These are phyloP conservation scores for Myocastor coypus DNA, from an alignment of 2,113 vertebrate genomes.

Conservation along the genomic window DNA sequence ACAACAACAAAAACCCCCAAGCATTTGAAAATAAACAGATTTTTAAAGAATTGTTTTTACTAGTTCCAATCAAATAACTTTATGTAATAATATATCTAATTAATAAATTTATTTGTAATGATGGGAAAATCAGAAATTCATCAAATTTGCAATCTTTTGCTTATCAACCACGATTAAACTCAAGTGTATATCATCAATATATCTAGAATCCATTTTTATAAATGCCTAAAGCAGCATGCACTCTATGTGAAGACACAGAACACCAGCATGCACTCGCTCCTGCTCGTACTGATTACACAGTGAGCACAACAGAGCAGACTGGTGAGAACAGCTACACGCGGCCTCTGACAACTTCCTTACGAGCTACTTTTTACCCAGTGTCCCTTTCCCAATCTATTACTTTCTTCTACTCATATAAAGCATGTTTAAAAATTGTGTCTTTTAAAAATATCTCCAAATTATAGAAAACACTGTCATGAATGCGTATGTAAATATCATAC, in stretches of 20 bases:
- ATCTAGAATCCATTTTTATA: constrained; percentile 22
- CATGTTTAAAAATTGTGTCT: neutral
- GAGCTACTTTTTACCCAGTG: constrained; percentile 14
- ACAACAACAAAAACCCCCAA: too few species aligned
- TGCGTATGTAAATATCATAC: constrained; percentile 84
- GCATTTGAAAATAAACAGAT: constrained; percentile 18
- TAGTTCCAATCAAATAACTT: constrained; percentile 28
- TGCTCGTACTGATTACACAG: neutral
- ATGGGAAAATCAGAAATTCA: constrained; percentile 12
- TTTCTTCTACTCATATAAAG: neutral
- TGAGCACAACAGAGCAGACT: neutral
- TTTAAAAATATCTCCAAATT: constrained; percentile 5
- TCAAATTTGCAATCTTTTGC: constrained; percentile 54
- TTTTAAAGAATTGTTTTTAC: neutral
- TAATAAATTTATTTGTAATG: constrained; percentile 50
- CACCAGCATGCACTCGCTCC: neutral
- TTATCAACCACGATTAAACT: constrained; percentile 2
- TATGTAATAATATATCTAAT: neutral
- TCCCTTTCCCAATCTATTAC: neutral
- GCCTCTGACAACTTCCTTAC: neutral
- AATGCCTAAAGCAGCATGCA: neutral
- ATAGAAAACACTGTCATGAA: neutral
- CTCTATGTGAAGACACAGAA: neutral
- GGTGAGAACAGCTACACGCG: neutral
- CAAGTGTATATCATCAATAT: constrained; percentile 26